Percentiles rank a stretch among this genome's conserved stretches.
These are phyloP conservation scores for Colletes latitarsis DNA, from an alignment of 1,140 invertebrate species.

Conservation along the genomic window DNA sequence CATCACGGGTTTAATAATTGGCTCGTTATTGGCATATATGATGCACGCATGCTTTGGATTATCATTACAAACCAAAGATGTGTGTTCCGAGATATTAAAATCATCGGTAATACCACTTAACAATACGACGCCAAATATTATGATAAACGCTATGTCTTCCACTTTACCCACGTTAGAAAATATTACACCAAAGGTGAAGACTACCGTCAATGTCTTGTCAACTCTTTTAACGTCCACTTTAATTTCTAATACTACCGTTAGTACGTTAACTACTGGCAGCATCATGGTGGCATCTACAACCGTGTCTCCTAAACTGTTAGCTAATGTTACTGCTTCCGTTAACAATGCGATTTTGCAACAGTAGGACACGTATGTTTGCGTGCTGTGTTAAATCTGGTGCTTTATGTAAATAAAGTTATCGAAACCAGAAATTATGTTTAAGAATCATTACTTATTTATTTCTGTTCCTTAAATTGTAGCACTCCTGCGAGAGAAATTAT, in stretches of 20 bases:
- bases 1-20: slow-evolving; percentile 90
- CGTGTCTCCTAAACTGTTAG: slow-evolving; percentile 68
- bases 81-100: slow-evolving; percentile 64
- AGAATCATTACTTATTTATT: not conserved
- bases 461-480: not conserved
- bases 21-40: slow-evolving; percentile 91
- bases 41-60: slow-evolving; percentile 88
- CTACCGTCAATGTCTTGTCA: slow-evolving; percentile 57
- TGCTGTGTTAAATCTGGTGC: slow-evolving; percentile 57
- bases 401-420: slow-evolving; percentile 16
- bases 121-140: slow-evolving; percentile 59
- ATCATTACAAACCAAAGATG: slow-evolving; percentile 74
- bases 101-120: slow-evolving; percentile 21
- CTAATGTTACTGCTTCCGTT: slow-evolving; percentile 70
- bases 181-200: slow-evolving; percentile 66
- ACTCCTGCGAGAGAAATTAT: not conserved
- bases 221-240: slow-evolving; percentile 61
- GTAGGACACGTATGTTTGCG: slow-evolving; percentile 57
- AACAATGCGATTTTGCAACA: slow-evolving; percentile 71
- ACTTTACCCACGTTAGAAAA: slow-evolving; percentile 64
- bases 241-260: slow-evolving; percentile 63
- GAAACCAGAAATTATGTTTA: no score
- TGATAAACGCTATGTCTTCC: slow-evolving; percentile 62
- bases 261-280: slow-evolving; percentile 33
- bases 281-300: slow-evolving; percentile 61